A percentile compares a stretch with the other conserved stretches of the same genome.
phyloP scores from a whole-genome alignment of 2,888 invertebrate genomes.

The Crematogaster levior region DNA sequence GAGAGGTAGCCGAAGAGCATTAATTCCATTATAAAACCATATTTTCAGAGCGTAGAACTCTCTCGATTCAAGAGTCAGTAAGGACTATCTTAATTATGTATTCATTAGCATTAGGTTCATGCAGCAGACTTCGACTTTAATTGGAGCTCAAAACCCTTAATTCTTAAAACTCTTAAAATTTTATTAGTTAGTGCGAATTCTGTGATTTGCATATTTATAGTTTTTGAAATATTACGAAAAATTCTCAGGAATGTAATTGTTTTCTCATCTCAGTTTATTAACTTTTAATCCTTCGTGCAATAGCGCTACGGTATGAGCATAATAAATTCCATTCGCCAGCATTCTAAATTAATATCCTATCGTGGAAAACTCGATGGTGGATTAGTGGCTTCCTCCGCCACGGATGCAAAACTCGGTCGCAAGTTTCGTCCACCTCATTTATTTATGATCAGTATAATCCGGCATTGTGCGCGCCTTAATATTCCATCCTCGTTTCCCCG shows the following conservation, averaged over 20 bases:
- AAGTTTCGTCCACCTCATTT: conserved; percentile 54
- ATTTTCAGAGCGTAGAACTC: conserved; percentile 5
- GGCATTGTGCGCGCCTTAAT: conserved; percentile 42
- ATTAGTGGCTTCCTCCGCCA: conserved; percentile 48
- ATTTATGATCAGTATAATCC: conserved; percentile 55
- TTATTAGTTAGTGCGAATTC: not conserved
- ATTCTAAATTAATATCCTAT: conserved; percentile 54
- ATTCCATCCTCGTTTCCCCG: conserved; percentile 46
- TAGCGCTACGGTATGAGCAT: conserved; percentile 41
- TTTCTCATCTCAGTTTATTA: conserved; percentile 38
- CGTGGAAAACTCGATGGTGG: conserved; percentile 54
- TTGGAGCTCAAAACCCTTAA: not conserved
- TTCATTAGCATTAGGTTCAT: not conserved
- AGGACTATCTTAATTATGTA: not conserved
- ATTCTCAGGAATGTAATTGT: conserved; percentile 32
- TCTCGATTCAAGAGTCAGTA: not conserved
- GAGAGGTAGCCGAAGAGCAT: not conserved
- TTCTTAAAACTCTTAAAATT: not conserved
- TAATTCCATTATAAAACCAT: not conserved
- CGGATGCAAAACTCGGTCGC: conserved; percentile 54
- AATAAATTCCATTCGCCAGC: conserved; percentile 29
- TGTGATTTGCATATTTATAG: conserved; percentile 5
- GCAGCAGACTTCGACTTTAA: not conserved
- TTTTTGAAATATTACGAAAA: conserved; percentile 9
- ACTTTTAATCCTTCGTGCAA: conserved; percentile 24